Base-by-base conservation (phyloP, 2,888 invertebrate genomes). In the Spicauda simplicius region DNA sequence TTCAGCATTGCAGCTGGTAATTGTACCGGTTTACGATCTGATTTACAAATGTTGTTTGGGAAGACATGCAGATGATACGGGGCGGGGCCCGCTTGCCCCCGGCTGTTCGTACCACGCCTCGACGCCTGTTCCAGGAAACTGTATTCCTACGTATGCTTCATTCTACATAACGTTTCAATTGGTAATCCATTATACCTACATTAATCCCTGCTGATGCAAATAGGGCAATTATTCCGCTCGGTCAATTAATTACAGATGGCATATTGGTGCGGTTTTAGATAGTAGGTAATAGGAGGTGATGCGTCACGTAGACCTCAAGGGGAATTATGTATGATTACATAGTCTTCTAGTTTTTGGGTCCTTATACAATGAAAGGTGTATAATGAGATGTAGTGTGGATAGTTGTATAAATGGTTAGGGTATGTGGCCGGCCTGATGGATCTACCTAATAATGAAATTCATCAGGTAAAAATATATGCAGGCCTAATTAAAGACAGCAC, bases 71-170 rank as follows among this genome's bases (percentile, higher is more conserved):
- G 87, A 83, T 85, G 85, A 79, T 74, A 69, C 58, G 71, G 70
- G 75, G 70, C 74, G 73, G 76, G 67, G 70, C 73, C 71, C 62
- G 52, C 68, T 37, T 72, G 82, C 85, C 79, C 74, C 71, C 74
- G 83, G 85, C 83, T 70, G 74, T 76, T 73, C 74, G 75, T 73
- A 77, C 80, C 85, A 89, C 87, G 90, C 87, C 82, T 85, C 83
- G 81, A 86, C 91, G 86, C 91, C 85, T 85, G 77, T 72, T 74
- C 70, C 72, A 53, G 52, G 57, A 53, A 56, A 65, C 37, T 59
- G 54, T 45, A 64, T 45, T n/a, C 8, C 53, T 59, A 58, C 50
- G 41, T 64, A 58, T 20, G 48, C 52, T 50, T 8, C 6, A 33
- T 33, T 33, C 18, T 11, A 50, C 18, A 18, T 18, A 50, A 50